These are phyloP conservation scores for Limonius californicus DNA, from an alignment of 1,140 invertebrate species.

Conservation along the genomic window DNA sequence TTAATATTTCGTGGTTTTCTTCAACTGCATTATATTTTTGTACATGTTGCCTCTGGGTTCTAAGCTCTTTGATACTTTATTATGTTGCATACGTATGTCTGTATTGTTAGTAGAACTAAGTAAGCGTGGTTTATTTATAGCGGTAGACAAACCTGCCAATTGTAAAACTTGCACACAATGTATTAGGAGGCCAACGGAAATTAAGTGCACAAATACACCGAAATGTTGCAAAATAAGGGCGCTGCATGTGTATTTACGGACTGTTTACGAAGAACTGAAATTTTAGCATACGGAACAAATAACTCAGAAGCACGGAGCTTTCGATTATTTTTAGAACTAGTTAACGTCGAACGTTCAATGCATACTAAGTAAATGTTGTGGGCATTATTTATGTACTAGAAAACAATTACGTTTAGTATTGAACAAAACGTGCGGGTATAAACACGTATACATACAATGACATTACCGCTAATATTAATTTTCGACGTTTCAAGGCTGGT, in stretches of 20 bases:
- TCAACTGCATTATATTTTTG: too few species aligned
- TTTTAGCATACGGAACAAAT: constrained; percentile 33
- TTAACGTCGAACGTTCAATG: constrained; percentile 27
- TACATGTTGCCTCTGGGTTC: too few species aligned
- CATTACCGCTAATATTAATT: too few species aligned
- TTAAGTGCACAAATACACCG: constrained; percentile 7
- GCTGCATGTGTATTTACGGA: constrained; percentile 27
- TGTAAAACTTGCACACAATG: constrained; percentile 1
- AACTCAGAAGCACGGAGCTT: constrained; percentile 28
- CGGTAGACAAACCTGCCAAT: constrained; percentile 4
- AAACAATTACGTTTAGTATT: not conserved
- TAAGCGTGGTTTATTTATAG: not conserved
- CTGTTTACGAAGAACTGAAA: constrained; percentile 33
- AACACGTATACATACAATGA: too few species aligned
- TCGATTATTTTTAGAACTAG: constrained; percentile 32
- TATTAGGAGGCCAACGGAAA: constrained; percentile 13
- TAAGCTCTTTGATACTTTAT: too few species aligned
- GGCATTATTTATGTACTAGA: constrained; percentile 24
- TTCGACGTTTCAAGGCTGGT: too few species aligned
- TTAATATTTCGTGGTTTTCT: too few species aligned
- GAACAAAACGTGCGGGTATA: too few species aligned
- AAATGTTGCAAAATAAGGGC: constrained; percentile 14
- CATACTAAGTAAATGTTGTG: constrained; percentile 24
- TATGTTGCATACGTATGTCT: too few species aligned
- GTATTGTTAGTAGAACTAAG: too few species aligned